Conservation (phyloP, 2,888 invertebrate genomes). For the Campoplex nolae region DNA sequence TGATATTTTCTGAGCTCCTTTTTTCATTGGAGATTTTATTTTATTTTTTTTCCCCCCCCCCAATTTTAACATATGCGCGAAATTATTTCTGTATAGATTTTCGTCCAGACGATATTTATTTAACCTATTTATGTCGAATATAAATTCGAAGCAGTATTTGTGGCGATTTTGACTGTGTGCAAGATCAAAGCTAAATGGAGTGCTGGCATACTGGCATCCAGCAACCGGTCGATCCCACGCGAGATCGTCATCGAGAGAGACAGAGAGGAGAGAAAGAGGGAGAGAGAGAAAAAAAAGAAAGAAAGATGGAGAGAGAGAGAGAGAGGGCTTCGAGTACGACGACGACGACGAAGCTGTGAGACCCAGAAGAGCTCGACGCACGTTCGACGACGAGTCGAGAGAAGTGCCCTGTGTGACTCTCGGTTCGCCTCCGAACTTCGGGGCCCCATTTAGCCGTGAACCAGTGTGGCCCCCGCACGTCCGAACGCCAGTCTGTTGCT, state of each 20-base stretch:
- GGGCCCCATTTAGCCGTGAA: conserved; percentile 72
- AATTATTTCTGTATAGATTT: neutral
- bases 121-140: neutral
- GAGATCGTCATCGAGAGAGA: conserved; percentile 58
- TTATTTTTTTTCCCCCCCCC: too few species aligned
- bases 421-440: conserved; percentile 58
- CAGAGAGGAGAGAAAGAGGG: conserved; percentile 40
- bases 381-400: conserved; percentile 55
- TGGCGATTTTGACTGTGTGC: conserved; percentile 26
- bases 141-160: neutral
- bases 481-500: conserved; percentile 18
- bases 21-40: neutral
- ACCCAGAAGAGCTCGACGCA: conserved; percentile 57
- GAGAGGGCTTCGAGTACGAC: conserved; percentile 40
- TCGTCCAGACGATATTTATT: neutral
- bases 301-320: conserved; percentile 41
- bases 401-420: conserved; percentile 55
- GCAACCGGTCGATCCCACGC: conserved; percentile 71
- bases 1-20: too few species aligned
- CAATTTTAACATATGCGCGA: neutral
- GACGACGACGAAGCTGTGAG: conserved; percentile 51
- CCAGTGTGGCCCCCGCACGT: conserved; percentile 65
- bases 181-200: conserved; percentile 39
- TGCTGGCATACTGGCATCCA: conserved; percentile 34
- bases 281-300: conserved; percentile 29